Conservation (phyloP, 64 coral and sea anemone genomes). For the Montipora foliosa region DNA sequence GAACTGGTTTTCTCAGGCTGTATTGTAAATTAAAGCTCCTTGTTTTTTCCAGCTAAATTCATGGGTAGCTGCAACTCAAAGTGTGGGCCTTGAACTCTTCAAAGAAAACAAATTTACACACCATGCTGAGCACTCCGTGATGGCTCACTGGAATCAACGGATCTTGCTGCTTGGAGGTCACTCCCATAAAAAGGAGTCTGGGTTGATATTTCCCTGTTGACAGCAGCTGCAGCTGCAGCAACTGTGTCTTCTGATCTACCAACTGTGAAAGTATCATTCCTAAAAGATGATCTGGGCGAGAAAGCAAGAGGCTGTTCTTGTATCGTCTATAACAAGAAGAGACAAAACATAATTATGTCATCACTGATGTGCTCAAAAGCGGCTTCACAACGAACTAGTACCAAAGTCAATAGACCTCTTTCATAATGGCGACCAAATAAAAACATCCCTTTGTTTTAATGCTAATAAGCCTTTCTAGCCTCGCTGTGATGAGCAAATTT, state of each 20-base stretch:
- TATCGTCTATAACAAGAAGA: neutral
- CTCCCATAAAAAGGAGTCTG: constrained; percentile 85
- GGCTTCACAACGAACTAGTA: too few species aligned
- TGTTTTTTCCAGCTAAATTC: too few species aligned
- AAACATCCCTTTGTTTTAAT: too few species aligned
- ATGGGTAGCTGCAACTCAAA: too few species aligned
- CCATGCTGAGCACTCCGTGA: constrained; percentile 38
- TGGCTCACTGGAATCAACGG: constrained; percentile 86
- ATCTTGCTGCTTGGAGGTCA: constrained; percentile 65
- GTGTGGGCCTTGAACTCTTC: too few species aligned
- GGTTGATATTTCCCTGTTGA: constrained; percentile 55
- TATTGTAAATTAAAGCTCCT: too few species aligned
- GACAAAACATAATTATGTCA: neutral
- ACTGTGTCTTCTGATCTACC: constrained; percentile 4
- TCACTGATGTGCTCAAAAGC: too few species aligned
- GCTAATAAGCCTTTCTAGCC: too few species aligned
- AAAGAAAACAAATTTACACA: neutral
- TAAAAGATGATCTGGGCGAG: neutral
- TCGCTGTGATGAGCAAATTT: too few species aligned
- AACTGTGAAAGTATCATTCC: constrained; percentile 19
- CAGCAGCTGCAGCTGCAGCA: neutral
- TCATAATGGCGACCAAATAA: too few species aligned
- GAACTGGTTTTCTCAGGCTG: too few species aligned
- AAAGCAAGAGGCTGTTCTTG: neutral
- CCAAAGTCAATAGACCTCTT: too few species aligned